These are phyloP conservation scores for Cyanoramphus novaezelandiae DNA, from an alignment of 2,113 vertebrate genomes.

Conservation along the genomic window DNA sequence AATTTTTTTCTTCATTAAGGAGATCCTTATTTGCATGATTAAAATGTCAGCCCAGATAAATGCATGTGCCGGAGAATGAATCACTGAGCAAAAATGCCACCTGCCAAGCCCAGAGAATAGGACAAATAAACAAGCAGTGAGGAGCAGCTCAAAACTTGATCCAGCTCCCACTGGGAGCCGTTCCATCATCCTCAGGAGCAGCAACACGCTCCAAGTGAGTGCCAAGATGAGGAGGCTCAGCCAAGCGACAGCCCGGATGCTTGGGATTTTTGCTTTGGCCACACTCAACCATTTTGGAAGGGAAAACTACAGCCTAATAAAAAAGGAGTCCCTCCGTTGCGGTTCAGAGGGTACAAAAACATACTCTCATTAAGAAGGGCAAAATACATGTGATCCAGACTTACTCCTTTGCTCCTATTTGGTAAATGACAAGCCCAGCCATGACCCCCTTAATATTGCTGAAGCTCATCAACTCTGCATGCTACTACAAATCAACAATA, in stretches of 20 bases:
- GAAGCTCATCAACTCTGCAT: background rate
- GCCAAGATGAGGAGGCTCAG: background rate
- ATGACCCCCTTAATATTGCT: background rate
- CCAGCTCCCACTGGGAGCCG: slow-evolving; percentile 49
- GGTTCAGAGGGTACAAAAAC: background rate
- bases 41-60: slow-evolving; percentile 69
- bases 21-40: slow-evolving; percentile 74
- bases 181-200: slow-evolving; percentile 41
- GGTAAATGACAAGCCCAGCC: background rate
- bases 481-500: background rate
- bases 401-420: background rate
- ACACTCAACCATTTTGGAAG: background rate
- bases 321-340: background rate
- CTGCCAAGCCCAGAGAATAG: slow-evolving; percentile 59
- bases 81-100: slow-evolving; percentile 65
- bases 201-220: background rate
- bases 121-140: slow-evolving; percentile 30
- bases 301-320: background rate
- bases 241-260: background rate
- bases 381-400: background rate
- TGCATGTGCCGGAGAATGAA: slow-evolving; percentile 19
- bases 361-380: background rate
- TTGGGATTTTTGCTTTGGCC: background rate
- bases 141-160: slow-evolving; percentile 35
- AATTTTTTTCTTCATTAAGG: slow-evolving; percentile 70